Conservation (phyloP, 1,140 invertebrate species). For the Heliconius hermathena region DNA sequence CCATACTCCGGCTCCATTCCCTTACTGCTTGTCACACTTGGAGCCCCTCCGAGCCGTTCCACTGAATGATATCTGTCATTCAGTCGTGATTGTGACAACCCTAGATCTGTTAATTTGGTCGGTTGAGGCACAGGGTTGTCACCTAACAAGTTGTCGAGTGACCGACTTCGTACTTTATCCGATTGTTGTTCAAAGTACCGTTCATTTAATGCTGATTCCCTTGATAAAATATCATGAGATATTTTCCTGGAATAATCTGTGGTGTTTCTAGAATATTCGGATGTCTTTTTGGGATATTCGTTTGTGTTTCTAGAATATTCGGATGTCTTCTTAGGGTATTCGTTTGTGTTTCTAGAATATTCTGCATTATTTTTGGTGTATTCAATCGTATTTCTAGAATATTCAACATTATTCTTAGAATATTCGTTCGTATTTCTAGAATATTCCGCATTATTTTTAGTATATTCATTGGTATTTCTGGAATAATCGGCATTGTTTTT, state of each 20-base stretch:
- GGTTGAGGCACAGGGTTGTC: constrained; percentile 80
- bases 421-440: constrained; percentile 12
- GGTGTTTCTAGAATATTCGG: constrained; percentile 44
- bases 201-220: constrained; percentile 93
- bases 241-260: constrained; percentile 84
- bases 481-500: constrained; percentile 15
- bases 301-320: constrained; percentile 8
- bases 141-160: constrained; percentile 90
- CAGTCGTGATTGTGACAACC: constrained; percentile 90
- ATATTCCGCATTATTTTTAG: constrained; percentile 38
- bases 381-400: constrained; percentile 6
- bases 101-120: constrained; percentile 85
- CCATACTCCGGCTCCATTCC: constrained; percentile 73
- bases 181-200: constrained; percentile 90
- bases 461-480: constrained; percentile 2
- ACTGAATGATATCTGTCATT: constrained; percentile 94
- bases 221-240: constrained; percentile 89
- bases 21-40: constrained; percentile 67
- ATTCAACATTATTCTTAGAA: constrained; percentile 1
- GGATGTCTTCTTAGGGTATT: background rate
- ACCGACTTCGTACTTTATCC: constrained; percentile 90
- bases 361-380: background rate
- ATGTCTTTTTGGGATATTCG: constrained; percentile 17
- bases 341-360: background rate
- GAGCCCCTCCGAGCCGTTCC: constrained; percentile 85